Base-by-base conservation (phyloP, 35 echinoderm and acorn worm species). In the Apostichopus californicus region DNA sequence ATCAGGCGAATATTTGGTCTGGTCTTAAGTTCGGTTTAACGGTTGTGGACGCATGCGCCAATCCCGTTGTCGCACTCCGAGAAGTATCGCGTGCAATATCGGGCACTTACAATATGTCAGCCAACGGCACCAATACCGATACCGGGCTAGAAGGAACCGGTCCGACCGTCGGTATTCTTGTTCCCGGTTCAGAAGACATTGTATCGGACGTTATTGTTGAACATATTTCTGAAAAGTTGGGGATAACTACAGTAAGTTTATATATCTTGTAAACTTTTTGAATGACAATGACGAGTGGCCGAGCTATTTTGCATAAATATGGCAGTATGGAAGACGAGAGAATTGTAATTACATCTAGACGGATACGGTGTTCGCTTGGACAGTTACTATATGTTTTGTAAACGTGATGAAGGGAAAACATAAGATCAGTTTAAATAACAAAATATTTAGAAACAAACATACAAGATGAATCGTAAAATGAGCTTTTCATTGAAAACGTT, bases 11-110 rank as follows among this genome's bases (percentile, higher is more conserved):
- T 34, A 57, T 17, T 4, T 56, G 55, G 17, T 89, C 89, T 64
- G 77, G 80, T 26, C 8, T 87, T 13, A 87, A 92, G 12, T 54
- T 96, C 8, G 95, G 95, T 55, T 18, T 96, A 18, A 96, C 95
- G 13, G 58, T 96, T 57, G 78, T 96, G 2, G 95, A 96, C 68
- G 81, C 93, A 1, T 96, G 95, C 60, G 85, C 86, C 8, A 91
- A 93, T 57, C 68, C 86, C 54, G 78, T 82, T 6, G 70, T 94
- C 9, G 87, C 93, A 11, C 23, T 91, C 9, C 84, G 93, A 23
- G 85, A 94, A 77, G 78, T 94, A 3, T 78, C 86, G 2, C 64
- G 73, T 10, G 83, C 92, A 9, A 28, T 96, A 23, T 91, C 93
- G 15, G 61, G 56, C 54, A 94, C 77, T 8, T 46, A 46, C 34